Percentiles rank a stretch among this genome's conserved stretches.
Evolutionary conservation across 2,113 vertebrate genomes (phyloP).

Genomic region (Sardina pilchardus): DNA sequence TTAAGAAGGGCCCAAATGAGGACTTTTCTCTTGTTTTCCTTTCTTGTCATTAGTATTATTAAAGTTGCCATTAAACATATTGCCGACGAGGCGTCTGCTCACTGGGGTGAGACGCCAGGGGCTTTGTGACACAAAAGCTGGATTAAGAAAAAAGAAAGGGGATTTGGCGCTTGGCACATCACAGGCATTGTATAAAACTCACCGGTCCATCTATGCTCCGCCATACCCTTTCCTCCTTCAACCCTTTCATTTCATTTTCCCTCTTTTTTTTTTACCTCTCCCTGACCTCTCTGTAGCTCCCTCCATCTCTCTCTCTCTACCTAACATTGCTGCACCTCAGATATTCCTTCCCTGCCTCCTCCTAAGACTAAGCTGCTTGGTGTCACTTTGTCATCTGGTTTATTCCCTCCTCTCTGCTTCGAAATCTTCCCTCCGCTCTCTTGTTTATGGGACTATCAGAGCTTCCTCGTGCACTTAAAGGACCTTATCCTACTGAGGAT

Average conservation of each 20-base stretch:
- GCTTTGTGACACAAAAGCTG: conserved; percentile 42
- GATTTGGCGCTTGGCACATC: conserved; percentile 8
- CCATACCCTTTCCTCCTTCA: conserved; percentile 22
- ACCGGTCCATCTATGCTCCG: conserved; percentile 14
- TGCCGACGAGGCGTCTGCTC: conserved; percentile 25
- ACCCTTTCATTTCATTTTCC: background rate
- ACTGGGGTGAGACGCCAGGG: conserved; percentile 24
- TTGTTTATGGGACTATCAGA: background rate
- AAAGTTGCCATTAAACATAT: conserved; percentile 31
- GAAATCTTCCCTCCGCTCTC: background rate
- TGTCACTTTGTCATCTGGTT: background rate
- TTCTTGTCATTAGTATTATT: conserved; percentile 15
- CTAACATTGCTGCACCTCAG: background rate
- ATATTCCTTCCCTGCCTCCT: background rate
- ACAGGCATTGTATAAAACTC: conserved; percentile 28
- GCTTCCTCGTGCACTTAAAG: background rate
- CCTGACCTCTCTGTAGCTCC: conserved; percentile 31
- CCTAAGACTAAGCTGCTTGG: background rate
- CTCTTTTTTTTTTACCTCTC: conserved; percentile 32
- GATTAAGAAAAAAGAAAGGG: conserved; percentile 41
- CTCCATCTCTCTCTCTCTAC: background rate
- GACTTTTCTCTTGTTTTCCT: conserved; percentile 25
- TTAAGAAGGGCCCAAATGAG: background rate
- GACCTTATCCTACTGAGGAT: background rate
- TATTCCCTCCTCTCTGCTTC: background rate